phyloP scores from a whole-genome alignment of 2,113 vertebrate species.

The Sclerurus mexicanus region DNA sequence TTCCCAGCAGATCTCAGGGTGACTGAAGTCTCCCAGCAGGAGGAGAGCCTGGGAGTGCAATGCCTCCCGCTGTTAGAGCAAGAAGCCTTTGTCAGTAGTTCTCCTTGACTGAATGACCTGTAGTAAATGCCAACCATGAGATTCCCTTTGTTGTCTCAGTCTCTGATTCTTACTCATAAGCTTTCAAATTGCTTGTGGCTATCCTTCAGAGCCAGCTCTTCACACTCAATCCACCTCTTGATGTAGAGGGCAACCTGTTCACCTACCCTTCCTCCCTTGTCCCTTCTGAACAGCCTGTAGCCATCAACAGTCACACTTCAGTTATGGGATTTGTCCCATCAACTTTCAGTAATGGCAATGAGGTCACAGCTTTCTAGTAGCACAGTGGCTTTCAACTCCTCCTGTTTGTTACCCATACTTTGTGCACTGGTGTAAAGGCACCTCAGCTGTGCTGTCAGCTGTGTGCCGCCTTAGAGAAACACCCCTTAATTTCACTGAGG shows the following conservation, averaged over 20 bases:
- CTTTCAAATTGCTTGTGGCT: neutral
- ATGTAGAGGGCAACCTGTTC: neutral
- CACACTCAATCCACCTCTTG: neutral
- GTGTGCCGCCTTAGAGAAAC: neutral
- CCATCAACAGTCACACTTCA: neutral
- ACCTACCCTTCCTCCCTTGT: neutral
- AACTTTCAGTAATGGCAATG: neutral
- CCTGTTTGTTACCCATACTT: neutral
- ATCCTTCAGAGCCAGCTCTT: neutral
- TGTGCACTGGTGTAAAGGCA: neutral
- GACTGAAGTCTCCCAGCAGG: neutral
- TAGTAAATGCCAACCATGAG: neutral
- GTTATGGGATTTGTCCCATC: neutral
- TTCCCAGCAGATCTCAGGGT: neutral
- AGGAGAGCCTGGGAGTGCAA: neutral
- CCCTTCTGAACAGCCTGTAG: neutral
- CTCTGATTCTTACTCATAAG: neutral
- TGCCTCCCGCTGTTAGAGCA: neutral
- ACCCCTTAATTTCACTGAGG: neutral
- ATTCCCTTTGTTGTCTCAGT: rapidly evolving
- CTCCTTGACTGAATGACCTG: neutral
- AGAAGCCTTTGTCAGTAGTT: neutral
- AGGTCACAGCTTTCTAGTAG: neutral
- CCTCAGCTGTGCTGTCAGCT: neutral
- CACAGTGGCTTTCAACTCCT: neutral